phyloP scores from a whole-genome alignment of 2,113 vertebrate species.

The Ibidorhyncha struthersii region DNA sequence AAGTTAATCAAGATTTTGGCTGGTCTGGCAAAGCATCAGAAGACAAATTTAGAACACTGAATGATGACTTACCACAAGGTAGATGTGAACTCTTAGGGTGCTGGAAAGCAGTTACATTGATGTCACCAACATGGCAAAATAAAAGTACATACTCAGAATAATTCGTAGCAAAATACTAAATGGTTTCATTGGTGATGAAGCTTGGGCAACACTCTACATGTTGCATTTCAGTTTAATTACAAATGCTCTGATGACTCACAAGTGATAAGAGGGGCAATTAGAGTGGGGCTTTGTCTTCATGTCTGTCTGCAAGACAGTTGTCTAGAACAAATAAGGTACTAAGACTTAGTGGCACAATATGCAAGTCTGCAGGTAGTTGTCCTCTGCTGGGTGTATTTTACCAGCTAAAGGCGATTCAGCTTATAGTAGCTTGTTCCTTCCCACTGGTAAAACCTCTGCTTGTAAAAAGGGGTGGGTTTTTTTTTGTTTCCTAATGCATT shows the following conservation, averaged over 20 bases:
- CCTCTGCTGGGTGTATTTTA: background rate
- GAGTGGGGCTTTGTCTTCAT: background rate
- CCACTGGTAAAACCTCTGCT: background rate
- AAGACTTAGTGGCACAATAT: background rate
- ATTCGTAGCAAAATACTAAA: background rate
- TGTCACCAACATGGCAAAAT: background rate
- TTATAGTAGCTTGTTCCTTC: background rate
- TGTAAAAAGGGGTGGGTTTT: background rate
- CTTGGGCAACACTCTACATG: rapidly evolving
- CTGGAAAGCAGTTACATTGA: background rate
- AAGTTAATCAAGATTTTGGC: background rate
- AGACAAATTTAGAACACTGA: background rate
- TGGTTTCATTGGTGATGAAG: background rate
- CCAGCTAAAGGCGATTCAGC: background rate
- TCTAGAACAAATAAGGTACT: background rate
- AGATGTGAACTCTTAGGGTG: background rate
- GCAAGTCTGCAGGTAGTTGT: background rate
- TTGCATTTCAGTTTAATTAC: background rate
- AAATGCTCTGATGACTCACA: background rate
- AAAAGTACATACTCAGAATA: background rate
- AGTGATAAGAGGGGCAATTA: background rate
- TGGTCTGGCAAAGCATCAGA: background rate
- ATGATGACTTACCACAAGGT: background rate
- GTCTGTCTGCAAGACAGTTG: background rate
- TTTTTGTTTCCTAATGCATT: background rate